Percentiles rank a stretch among this genome's conserved stretches.
These are phyloP conservation scores for Agonopterix arenella DNA, from an alignment of 2,888 invertebrate species.

Conservation along the genomic window DNA sequence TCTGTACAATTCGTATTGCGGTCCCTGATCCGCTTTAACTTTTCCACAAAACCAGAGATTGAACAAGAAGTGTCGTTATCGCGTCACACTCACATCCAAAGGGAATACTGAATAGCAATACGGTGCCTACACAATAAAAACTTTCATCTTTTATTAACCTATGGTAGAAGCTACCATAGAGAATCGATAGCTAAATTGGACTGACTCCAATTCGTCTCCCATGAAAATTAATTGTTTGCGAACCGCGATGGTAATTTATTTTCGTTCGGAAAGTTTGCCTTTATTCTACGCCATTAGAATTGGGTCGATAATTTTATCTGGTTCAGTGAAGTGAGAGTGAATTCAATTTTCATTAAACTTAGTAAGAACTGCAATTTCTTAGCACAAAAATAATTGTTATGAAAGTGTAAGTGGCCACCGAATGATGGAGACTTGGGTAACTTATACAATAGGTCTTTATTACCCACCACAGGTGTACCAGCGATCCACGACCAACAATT, in stretches of 20 bases:
- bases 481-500: too few species aligned
- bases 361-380: too few species aligned
- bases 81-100: not conserved
- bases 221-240: constrained; percentile 5
- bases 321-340: too few species aligned
- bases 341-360: too few species aligned
- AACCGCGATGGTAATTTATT: not conserved
- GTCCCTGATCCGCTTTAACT: constrained; percentile 9
- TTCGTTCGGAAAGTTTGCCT: too few species aligned
- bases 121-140: not conserved
- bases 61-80: constrained; percentile 16
- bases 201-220: constrained; percentile 7
- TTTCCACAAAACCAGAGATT: constrained; percentile 12
- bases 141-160: constrained; percentile 1
- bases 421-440: too few species aligned
- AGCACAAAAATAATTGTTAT: too few species aligned
- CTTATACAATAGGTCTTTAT: too few species aligned
- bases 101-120: not conserved
- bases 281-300: too few species aligned
- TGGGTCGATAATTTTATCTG: too few species aligned
- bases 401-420: too few species aligned
- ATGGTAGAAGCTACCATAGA: not conserved
- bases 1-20: constrained; percentile 1
- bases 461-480: too few species aligned
- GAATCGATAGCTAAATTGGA: constrained; percentile 6